Percentiles rank a stretch among this genome's conserved stretches.
Evolutionary conservation across 2,797 vertebrate genomes (phyloP).

Genomic region (Knipowitschia caucasica): DNA sequence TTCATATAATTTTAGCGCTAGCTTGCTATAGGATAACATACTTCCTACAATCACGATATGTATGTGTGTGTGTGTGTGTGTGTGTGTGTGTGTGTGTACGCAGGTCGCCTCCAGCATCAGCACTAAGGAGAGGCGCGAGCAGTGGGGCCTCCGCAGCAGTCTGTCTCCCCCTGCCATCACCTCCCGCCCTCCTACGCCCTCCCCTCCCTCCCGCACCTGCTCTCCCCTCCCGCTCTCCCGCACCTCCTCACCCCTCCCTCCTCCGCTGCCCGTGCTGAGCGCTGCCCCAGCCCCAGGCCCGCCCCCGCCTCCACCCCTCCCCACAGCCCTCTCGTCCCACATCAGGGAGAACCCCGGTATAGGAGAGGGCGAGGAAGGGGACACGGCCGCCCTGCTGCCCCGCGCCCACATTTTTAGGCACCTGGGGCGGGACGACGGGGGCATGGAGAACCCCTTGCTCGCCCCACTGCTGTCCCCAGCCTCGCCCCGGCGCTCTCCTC

Average conservation of each 20-base stretch:
- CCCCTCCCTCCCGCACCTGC: constrained; percentile 53
- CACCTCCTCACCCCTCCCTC: constrained; percentile 63
- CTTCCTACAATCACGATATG: too few species aligned
- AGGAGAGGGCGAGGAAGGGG: constrained; percentile 87
- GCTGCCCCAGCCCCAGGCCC: constrained; percentile 59
- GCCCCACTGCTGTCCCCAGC: constrained; percentile 70
- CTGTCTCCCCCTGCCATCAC: constrained; percentile 72
- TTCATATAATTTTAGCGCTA: too few species aligned
- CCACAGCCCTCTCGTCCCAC: constrained; percentile 27
- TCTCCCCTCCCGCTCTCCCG: constrained; percentile 58
- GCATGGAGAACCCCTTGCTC: constrained; percentile 91
- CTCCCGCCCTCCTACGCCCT: constrained; percentile 60
- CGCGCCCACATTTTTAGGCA: constrained; percentile 79
- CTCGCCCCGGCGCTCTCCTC: constrained; percentile 41
- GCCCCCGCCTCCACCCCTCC: constrained; percentile 39
- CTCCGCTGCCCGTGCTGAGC: constrained; percentile 67
- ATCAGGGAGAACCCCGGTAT: constrained; percentile 82
- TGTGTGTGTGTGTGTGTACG: neutral
- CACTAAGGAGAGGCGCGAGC: constrained; percentile 71
- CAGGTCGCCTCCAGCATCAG: constrained; percentile 60
- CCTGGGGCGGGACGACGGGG: constrained; percentile 85
- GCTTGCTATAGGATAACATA: too few species aligned
- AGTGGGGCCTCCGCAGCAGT: constrained; percentile 69
- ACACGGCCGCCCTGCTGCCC: constrained; percentile 85
- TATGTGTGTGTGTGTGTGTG: too few species aligned